phyloP scores from a whole-genome alignment of 2,113 vertebrate genomes.

The Trinectes maculatus region DNA sequence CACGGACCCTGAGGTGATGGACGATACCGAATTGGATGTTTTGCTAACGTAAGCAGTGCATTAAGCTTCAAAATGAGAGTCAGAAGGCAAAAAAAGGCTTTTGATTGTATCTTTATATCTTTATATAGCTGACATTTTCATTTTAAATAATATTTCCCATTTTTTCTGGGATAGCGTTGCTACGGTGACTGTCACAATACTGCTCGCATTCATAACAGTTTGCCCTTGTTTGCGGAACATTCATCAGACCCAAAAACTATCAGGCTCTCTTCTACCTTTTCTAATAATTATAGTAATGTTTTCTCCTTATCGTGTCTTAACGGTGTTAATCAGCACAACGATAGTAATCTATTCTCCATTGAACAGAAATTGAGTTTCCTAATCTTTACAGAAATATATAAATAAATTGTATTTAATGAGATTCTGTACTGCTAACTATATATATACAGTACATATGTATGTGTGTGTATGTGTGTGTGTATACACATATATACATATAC shows the following conservation, averaged over 20 bases:
- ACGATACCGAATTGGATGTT: slow-evolving; percentile 13
- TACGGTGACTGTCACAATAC: slow-evolving; percentile 23
- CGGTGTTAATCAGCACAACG: slow-evolving; percentile 72
- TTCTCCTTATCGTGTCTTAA: slow-evolving; percentile 47
- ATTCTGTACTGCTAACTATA: slow-evolving; percentile 55
- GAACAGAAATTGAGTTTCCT: slow-evolving; percentile 47
- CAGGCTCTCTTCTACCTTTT: slow-evolving; percentile 39
- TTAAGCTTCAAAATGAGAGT: background rate
- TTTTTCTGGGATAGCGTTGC: slow-evolving; percentile 22
- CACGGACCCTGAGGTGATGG: background rate
- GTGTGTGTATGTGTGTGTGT: no score
- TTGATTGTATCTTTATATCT: slow-evolving; percentile 59
- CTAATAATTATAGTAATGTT: slow-evolving; percentile 12
- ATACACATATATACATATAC: slow-evolving; percentile 23
- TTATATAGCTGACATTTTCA: slow-evolving; percentile 45
- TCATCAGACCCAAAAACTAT: slow-evolving; percentile 29
- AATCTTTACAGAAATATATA: slow-evolving; percentile 64
- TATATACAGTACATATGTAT: slow-evolving; percentile 9
- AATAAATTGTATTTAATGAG: slow-evolving; percentile 67
- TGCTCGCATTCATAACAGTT: slow-evolving; percentile 20
- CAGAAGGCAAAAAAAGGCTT: slow-evolving; percentile 18
- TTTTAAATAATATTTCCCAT: slow-evolving; percentile 25
- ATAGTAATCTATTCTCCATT: slow-evolving; percentile 72
- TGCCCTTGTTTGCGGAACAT: slow-evolving; percentile 19
- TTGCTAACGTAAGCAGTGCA: slow-evolving; percentile 20